Conservation (phyloP, 2,888 invertebrate species). For the Mayetiola destructor region DNA sequence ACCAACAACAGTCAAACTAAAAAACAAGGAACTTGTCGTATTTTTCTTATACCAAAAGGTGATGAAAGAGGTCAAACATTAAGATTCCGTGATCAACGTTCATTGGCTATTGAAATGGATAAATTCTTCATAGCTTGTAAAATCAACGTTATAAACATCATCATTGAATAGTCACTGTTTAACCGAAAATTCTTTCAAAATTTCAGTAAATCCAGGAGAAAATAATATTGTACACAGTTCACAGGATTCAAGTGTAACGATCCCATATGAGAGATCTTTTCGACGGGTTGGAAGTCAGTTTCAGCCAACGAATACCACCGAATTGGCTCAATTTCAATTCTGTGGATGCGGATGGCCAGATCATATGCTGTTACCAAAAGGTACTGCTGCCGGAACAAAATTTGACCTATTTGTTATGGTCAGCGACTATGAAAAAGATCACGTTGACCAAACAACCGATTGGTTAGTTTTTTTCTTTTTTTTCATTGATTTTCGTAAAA, state of each 20-base stretch:
- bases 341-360: constrained; percentile 48
- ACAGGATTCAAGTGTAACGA: constrained; percentile 59
- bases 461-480: background rate
- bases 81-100: constrained; percentile 48
- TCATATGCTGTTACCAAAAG: constrained; percentile 64
- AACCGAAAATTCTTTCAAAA: background rate
- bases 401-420: constrained; percentile 65
- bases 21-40: constrained; percentile 32
- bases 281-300: constrained; percentile 45
- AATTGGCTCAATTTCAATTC: constrained; percentile 27
- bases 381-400: constrained; percentile 46
- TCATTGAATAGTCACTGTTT: background rate
- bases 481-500: background rate
- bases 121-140: constrained; percentile 51
- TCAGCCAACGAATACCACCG: constrained; percentile 35
- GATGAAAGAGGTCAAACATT: constrained; percentile 54
- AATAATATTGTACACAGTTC: constrained; percentile 54
- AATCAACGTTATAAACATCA: constrained; percentile 22
- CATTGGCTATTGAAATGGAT: constrained; percentile 59
- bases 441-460: background rate
- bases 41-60: constrained; percentile 53
- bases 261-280: constrained; percentile 71
- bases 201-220: constrained; percentile 50
- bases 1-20: constrained; percentile 34
- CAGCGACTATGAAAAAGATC: constrained; percentile 53